phyloP scores from a whole-genome alignment of 2,888 invertebrate genomes.

The Drosophila glabriapex region DNA sequence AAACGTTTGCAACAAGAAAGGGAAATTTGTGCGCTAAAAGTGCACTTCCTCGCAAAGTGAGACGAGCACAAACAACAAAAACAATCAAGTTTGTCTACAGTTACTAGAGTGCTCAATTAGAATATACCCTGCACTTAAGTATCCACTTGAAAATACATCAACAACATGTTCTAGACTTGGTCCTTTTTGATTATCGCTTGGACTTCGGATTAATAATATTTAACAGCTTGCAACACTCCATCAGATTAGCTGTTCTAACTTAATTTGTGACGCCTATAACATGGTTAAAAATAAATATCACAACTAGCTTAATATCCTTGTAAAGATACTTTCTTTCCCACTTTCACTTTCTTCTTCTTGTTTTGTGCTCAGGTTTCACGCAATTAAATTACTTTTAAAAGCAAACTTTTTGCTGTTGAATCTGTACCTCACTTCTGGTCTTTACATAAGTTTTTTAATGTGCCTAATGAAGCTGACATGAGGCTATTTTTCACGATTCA shows the following conservation, averaged over 20 bases:
- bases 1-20: slow-evolving; percentile 73
- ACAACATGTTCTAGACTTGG: neutral
- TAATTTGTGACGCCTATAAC: neutral
- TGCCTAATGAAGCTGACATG: slow-evolving; percentile 23
- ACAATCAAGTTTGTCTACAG: slow-evolving; percentile 29
- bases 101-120: slow-evolving; percentile 25
- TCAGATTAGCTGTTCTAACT: neutral
- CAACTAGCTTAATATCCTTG: neutral
- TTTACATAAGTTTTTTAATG: neutral
- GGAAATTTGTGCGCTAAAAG: slow-evolving; percentile 76
- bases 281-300: neutral
- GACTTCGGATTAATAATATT: neutral
- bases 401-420: neutral
- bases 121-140: slow-evolving; percentile 29
- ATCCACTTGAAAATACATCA: slow-evolving; percentile 1
- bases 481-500: neutral
- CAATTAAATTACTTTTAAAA: neutral
- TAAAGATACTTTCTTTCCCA: neutral
- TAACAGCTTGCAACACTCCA: fast-evolving
- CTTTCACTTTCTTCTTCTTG: neutral
- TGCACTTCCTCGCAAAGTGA: slow-evolving; percentile 77
- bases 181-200: fast-evolving
- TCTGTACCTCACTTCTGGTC: neutral
- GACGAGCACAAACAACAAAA: slow-evolving; percentile 51
- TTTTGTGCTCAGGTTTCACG: neutral